Evolutionary conservation across 1,140 invertebrate genomes (phyloP), one percentile per base, ranked within the genome.

Genomic region (Stegodyphus mimosarum): DNA sequence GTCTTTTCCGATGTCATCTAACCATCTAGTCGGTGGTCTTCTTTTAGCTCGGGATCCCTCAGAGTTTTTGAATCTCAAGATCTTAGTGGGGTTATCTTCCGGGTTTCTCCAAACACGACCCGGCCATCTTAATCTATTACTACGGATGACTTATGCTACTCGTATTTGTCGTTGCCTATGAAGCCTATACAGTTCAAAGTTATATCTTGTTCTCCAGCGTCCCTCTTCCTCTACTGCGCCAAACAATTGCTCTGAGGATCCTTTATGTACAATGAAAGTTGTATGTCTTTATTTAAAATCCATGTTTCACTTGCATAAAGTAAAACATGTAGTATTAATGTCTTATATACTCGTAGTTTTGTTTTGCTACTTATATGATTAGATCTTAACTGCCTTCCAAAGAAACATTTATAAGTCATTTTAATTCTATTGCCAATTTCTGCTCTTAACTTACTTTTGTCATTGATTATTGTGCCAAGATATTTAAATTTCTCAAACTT

Each of bases 71-170:
- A 71, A 71, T 2, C 6, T 71, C 10, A 10, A 49, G 10, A 50
- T 50, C n/a, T n/a, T 71, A 50, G 69, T 71, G 33, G 6, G 33
- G 3, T 71, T 71, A 50, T 71, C n/a, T 71, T 71, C 69, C 18
- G 9, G 9, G 18, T 6, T 71, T 71, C 69, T 71, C 69, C 69
- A 71, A n/a, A 71, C 69, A 50, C 49, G 69, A 33, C 69, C 69
- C 7, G 49, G 0, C 69, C 6, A 33, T 49, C n/a, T 71, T 49
- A 50, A 71, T 71, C 69, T 49, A 6, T 7, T 71, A 53, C 18
- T 71, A 71, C 6, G 15, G 6, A 67, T 17, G 17, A 67, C 6
- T 67, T 60, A 4, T 17, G 64, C 6, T 17, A n/a, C n/a, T n/a
- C n/a, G n/a, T n/a, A 67, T 18, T 67, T 67, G 64, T 17, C 2